Evolutionary conservation across 2,113 vertebrate genomes (phyloP), one percentile per base, ranked within the genome.

Genomic region (Microcebus griseorufus): DNA sequence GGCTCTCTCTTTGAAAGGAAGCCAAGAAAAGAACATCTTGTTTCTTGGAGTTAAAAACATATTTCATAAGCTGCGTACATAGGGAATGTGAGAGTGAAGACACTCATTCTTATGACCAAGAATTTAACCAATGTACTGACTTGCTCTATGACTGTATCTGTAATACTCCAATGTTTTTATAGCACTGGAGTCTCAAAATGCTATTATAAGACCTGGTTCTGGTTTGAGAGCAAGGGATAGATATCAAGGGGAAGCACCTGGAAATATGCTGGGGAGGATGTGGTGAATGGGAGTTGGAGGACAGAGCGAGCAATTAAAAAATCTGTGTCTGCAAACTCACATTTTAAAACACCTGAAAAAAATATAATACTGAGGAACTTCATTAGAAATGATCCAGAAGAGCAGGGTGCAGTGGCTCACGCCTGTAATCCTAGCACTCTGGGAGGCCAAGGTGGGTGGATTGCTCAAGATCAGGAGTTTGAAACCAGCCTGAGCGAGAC

Each of bases 11-110:
- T 88, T 82, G 27, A 94, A 92, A 76, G 42, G 17, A 70, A 45
- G 7, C 23, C 25, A 73, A 25, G 27, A 39, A 75, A 48, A 14
- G 23, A 85, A 60, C 25, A 23, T 69, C n/a, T 45, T 72, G 14
- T 51, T 91, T 75, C 64, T 73, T 78, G 64, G 72, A 17, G 10
- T 42, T 70, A 88, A 79, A 48, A 32, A 22, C 48, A 25, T 62
- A 85, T 88, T 95, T 92, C 16, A 70, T 55, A 53, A 94, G 22
- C 53, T 86, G 12, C 64, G n/a, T 9, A 27, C 9, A n/a, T 39
- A 64, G 64, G 42, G n/a, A 93, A 81, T 82, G 32, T 82, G 60
- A 83, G 23, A 92, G 64, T 79, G 62, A 88, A 94, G 88, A 62
- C 22, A 27, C 53, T 55, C 23, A 51, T 22, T 16, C 34, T 42